Base-by-base conservation (phyloP, 2,113 vertebrate genomes). In the Corvus moneduloides region DNA sequence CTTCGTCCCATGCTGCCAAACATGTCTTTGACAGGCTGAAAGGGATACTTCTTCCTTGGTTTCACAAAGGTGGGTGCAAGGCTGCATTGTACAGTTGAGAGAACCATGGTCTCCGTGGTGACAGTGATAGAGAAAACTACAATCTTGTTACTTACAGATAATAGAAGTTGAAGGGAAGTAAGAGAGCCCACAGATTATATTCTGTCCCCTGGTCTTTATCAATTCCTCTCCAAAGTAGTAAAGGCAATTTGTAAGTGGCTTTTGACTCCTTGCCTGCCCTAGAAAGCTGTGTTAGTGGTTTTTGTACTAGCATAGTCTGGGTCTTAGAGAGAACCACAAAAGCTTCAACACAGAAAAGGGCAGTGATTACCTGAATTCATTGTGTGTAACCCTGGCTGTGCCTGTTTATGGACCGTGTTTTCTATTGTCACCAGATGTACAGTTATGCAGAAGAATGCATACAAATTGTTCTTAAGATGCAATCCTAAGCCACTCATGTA, bases 391-490 rank as follows among this genome's bases (percentile, higher is more conserved):
- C 30, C 33, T 89, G 68, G 28, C 64, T 61, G 20, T 72, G 83
- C 68, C 82, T 94, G 28, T 77, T 92, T 55, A 61, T 58, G 52
- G 44, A 61, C 56, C 67, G 39, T 30, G 49, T 94, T 94, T 84
- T 80, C 82, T 77, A 23, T 37, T 84, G 77, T 83, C 83, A 90
- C 68, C 92, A 94, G 76, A 86, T 90, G 73, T 64, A 80, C 32
- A 78, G 80, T 84, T 89, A 90, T 32, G 64, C 76, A 92, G 88
- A 92, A 75, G 72, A 90, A 90, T 26, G 64, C 86, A 81, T 89
- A 93, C 28, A 94, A 95, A 95, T 87, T 56, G 73, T 78, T 84
- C 52, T 88, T 95, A 90, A 95, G 21, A 49, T 89, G 61, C 48
- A 88, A 75, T 77, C 72, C 61, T 52, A 72, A 85, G 35, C 56